phyloP scores from a whole-genome alignment of 2,113 vertebrate genomes.

The Colaptes auratus region DNA sequence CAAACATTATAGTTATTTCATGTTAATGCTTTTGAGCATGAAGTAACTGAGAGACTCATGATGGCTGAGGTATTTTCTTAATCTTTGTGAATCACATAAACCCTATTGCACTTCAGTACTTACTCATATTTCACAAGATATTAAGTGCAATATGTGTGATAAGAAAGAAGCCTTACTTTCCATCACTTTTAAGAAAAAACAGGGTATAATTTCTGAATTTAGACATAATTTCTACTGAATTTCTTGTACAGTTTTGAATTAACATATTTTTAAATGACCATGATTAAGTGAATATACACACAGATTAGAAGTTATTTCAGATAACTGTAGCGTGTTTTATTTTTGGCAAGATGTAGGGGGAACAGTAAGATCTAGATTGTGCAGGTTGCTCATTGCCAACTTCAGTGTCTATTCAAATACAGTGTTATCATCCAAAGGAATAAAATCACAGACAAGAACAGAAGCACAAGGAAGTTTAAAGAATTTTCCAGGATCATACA shows the following conservation, averaged over 20 bases:
- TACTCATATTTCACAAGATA: background rate
- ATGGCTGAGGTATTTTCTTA: background rate
- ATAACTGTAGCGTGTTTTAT: slow-evolving; percentile 37
- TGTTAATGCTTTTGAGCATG: background rate
- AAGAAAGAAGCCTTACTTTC: background rate
- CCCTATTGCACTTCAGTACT: background rate
- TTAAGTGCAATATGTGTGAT: background rate
- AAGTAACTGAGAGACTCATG: background rate
- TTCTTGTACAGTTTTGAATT: background rate
- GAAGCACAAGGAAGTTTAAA: background rate
- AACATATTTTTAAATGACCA: background rate
- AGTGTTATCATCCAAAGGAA: background rate
- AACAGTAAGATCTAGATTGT: slow-evolving; percentile 37
- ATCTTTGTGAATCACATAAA: background rate
- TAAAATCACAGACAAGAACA: background rate
- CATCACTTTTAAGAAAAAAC: background rate
- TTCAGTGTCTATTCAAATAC: slow-evolving; percentile 27
- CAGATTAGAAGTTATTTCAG: slow-evolving; percentile 58
- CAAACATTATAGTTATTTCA: background rate
- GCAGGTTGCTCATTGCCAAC: slow-evolving; percentile 15
- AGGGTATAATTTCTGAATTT: background rate
- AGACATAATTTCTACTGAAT: background rate
- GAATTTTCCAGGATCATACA: background rate
- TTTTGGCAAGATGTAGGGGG: slow-evolving; percentile 47
- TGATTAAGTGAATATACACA: slow-evolving; percentile 35